Evolutionary conservation across 1,140 invertebrate genomes (phyloP).

Genomic region (Drosophila sucinea): DNA sequence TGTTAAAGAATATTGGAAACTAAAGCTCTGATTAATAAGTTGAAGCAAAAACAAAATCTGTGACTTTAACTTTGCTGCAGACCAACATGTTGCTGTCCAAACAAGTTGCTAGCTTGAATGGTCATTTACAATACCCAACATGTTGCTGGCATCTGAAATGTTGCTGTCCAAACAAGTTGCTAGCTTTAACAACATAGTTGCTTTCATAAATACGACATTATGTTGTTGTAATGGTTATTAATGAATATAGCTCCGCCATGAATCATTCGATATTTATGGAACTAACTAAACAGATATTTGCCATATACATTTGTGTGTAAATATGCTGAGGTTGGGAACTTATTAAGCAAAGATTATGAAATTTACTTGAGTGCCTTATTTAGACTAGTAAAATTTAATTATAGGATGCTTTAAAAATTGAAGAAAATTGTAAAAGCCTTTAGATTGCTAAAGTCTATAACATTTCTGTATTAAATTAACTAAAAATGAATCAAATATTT

Average conservation of each 20-base stretch:
- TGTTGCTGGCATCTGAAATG: background rate
- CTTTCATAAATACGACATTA: background rate
- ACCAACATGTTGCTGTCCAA: too few species aligned
- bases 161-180: background rate
- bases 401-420: too few species aligned
- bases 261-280: background rate
- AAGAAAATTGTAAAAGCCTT: too few species aligned
- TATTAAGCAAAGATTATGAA: background rate
- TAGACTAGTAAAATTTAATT: too few species aligned
- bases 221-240: background rate
- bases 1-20: too few species aligned
- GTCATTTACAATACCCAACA: background rate
- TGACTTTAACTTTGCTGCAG: too few species aligned
- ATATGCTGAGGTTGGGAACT: background rate
- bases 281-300: background rate
- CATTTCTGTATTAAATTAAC: too few species aligned
- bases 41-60: too few species aligned
- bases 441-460: too few species aligned
- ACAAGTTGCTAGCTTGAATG: background rate
- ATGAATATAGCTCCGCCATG: background rate
- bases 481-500: too few species aligned
- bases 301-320: background rate
- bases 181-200: background rate
- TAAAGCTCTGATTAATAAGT: too few species aligned
- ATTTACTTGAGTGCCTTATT: too few species aligned